These are phyloP conservation scores for Cephalopachus bancanus DNA, from an alignment of 2,797 vertebrate species.

Conservation along the genomic window DNA sequence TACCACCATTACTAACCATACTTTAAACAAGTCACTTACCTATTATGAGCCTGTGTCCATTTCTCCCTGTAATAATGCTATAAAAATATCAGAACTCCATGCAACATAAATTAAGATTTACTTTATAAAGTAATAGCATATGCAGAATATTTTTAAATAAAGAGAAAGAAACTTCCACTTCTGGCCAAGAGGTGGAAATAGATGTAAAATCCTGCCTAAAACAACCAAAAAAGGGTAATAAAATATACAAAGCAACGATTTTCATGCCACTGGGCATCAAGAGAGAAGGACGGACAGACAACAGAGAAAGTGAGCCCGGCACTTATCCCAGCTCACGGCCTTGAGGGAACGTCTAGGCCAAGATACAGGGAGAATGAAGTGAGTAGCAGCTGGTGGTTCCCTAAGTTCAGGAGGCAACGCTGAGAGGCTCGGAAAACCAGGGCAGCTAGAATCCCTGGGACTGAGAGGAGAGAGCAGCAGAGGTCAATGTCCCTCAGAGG, in stretches of 20 bases:
- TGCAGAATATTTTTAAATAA: not conserved
- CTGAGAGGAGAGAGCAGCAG: not conserved
- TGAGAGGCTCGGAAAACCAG: not conserved
- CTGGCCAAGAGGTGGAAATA: not conserved
- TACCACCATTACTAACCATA: not conserved
- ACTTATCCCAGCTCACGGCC: not conserved
- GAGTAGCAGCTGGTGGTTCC: not conserved
- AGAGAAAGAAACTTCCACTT: not conserved
- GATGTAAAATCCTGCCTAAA: not conserved
- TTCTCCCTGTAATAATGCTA: not conserved
- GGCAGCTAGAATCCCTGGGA: not conserved
- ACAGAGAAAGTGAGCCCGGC: not conserved
- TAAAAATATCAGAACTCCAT: slow-evolving; percentile 1
- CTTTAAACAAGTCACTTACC: not conserved
- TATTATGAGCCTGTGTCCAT: not conserved
- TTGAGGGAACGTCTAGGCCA: not conserved
- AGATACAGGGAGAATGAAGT: not conserved
- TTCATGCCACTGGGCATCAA: not conserved
- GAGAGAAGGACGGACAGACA: not conserved
- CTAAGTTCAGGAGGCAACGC: not conserved
- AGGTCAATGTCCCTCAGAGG: not conserved
- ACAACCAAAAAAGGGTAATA: not conserved
- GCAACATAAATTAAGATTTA: not conserved
- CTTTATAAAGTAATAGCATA: not conserved
- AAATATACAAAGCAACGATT: not conserved